Evolutionary conservation across 1,140 invertebrate species (phyloP), one percentile per base, ranked within the genome.

Genomic region (Neodiprion lecontei): DNA sequence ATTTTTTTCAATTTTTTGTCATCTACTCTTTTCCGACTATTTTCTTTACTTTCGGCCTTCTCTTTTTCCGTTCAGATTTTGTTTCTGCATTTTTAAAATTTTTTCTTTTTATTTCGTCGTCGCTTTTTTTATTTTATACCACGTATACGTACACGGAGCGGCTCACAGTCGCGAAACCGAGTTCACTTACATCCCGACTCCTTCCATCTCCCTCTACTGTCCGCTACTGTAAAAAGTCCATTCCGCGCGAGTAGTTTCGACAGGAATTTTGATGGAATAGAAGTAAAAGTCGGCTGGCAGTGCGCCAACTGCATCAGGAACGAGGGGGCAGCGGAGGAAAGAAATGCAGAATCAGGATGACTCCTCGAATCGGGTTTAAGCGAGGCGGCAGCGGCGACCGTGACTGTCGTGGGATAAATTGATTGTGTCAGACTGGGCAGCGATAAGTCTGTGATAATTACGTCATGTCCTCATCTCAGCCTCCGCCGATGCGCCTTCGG

Each of bases 361-460:
- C 53, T 61, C 53, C 53, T 61, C 53, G 4, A 61, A 61, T 12
- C 11, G 4, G 9, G 53, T 17, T 61, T 61, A 17, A 12, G 53
- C 11, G 11, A 61, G 5, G 53, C 53, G n/a, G 53, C 53, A 61
- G 11, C 53, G n/a, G n/a, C 53, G 9, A 40, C 53, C 53, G 53
- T 61, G 53, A 61, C 53, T 61, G 53, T 61, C 53, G n/a, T 14
- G 53, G 70, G 23, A 47, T 71, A 71, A 71, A 71, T 71, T 71
- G 70, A 71, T 71, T 71, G 70, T 50, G 70, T 71, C 70, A 40
- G 17, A 47, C 48, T 49, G 9, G 70, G 48, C 70, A 49, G 23
- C 70, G 48, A 71, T 71, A 50, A 71, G 70, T 48, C 70, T 48
- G 17, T 71, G 70, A 50, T 71, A 71, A 71, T 71, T 50, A 50